Evolutionary conservation across 1,140 invertebrate genomes (phyloP).

Genomic region (Drosophila lowei): DNA sequence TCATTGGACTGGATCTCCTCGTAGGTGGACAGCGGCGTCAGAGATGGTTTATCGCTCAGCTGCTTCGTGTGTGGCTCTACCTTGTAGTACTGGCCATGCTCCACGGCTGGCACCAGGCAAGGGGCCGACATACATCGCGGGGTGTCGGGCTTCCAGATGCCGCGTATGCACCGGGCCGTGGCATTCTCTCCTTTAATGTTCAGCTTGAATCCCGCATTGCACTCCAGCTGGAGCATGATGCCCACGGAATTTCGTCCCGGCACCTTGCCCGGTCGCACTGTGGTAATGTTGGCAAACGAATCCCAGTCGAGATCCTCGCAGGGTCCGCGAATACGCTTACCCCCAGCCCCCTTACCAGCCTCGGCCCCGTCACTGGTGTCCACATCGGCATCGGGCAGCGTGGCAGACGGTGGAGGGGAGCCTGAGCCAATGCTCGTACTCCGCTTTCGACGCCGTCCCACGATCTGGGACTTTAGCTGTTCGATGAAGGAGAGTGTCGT

Average conservation of each 20-base stretch:
- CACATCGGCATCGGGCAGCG: conserved; percentile 49
- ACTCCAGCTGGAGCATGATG: conserved; percentile 88
- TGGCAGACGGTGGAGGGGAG: conserved; percentile 25
- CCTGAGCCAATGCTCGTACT: conserved; percentile 45
- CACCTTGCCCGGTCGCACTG: conserved; percentile 76
- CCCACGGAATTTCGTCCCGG: conserved; percentile 85
- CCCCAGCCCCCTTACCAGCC: conserved; percentile 42
- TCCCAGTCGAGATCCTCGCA: conserved; percentile 83
- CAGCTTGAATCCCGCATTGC: conserved; percentile 89
- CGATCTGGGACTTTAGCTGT: conserved; percentile 76
- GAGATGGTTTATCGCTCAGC: conserved; percentile 66
- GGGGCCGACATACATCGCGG: conserved; percentile 88
- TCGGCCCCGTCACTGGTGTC: conserved; percentile 66
- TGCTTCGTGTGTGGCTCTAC: conserved; percentile 74
- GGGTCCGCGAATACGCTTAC: conserved; percentile 83
- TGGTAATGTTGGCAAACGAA: conserved; percentile 74
- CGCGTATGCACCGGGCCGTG: conserved; percentile 90
- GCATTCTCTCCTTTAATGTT: conserved; percentile 88
- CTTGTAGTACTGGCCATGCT: conserved; percentile 80
- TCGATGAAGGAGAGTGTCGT: conserved; percentile 57
- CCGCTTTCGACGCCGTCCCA: conserved; percentile 62
- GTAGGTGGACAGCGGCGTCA: conserved; percentile 72
- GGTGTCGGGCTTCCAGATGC: conserved; percentile 91
- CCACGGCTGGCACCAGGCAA: conserved; percentile 78
- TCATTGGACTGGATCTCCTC: conserved; percentile 82